Conservation (phyloP, 2,797 vertebrate genomes). For the Rallus crepitans region DNA sequence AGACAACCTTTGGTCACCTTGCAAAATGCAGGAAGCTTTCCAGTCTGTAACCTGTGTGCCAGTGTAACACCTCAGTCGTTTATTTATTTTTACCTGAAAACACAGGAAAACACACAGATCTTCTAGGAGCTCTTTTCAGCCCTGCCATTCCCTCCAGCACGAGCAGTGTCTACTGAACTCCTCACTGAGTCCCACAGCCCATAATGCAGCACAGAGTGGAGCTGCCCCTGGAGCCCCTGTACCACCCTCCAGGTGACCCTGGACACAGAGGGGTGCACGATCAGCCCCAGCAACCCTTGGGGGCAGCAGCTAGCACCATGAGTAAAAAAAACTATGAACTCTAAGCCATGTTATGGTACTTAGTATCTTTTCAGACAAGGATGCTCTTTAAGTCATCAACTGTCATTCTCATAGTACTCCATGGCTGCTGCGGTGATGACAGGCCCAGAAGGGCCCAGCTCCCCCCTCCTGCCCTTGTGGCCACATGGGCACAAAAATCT, state of each 20-base stretch:
- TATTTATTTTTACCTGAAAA: background rate
- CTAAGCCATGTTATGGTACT: rapidly evolving
- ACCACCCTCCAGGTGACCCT: background rate
- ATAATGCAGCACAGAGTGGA: background rate
- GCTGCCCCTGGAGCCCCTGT: rapidly evolving
- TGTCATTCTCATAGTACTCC: background rate
- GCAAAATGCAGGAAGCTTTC: background rate
- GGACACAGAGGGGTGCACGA: background rate
- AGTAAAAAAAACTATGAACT: rapidly evolving
- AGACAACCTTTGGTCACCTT: background rate
- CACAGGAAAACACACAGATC: background rate
- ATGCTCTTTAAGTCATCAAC: background rate
- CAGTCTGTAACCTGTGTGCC: background rate
- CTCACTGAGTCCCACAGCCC: rapidly evolving
- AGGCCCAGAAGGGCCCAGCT: background rate
- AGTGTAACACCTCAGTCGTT: background rate
- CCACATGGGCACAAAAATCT: background rate
- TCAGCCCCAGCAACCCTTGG: background rate
- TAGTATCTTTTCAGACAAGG: background rate
- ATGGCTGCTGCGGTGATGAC: rapidly evolving
- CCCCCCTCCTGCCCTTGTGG: background rate
- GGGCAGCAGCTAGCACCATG: background rate
- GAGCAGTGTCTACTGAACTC: background rate
- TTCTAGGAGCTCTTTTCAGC: background rate
- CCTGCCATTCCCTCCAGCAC: background rate